Conservation (phyloP, 2,888 invertebrate species). For the Teleogryllus oceanicus region DNA sequence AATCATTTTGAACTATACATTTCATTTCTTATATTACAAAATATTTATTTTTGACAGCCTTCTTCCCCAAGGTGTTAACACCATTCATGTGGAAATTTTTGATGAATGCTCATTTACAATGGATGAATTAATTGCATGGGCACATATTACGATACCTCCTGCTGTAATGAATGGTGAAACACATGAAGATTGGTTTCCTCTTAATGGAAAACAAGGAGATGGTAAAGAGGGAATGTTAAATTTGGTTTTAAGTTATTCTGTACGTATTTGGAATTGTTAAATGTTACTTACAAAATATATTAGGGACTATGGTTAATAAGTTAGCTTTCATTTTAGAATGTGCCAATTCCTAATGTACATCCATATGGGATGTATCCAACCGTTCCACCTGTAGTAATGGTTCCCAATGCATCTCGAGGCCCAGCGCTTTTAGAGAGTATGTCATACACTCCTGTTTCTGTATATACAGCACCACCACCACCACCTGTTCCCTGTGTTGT, state of each 20-base stretch:
- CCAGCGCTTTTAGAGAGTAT: slow-evolving; percentile 45
- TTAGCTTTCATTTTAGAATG: neutral
- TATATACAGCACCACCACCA: slow-evolving; percentile 47
- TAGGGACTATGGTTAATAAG: neutral
- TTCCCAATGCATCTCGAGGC: slow-evolving; percentile 51
- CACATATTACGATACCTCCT: slow-evolving; percentile 81
- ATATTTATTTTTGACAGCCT: slow-evolving; percentile 54
- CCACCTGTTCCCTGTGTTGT: slow-evolving; percentile 42
- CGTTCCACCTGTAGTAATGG: slow-evolving; percentile 63
- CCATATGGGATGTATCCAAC: slow-evolving; percentile 46
- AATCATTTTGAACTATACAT: too few species aligned
- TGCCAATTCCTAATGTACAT: neutral
- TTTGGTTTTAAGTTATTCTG: slow-evolving; percentile 74
- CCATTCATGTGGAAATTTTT: slow-evolving; percentile 88
- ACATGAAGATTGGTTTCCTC: slow-evolving; percentile 90
- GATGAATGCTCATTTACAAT: slow-evolving; percentile 96
- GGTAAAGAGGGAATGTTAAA: slow-evolving; percentile 91
- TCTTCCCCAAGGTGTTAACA: slow-evolving; percentile 82
- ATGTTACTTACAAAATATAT: neutral
- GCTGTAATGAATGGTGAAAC: slow-evolving; percentile 83
- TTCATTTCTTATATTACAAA: too few species aligned
- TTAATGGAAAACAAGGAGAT: slow-evolving; percentile 93
- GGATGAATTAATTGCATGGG: slow-evolving; percentile 95
- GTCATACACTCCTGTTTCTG: slow-evolving; percentile 49
- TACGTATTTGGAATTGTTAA: slow-evolving; percentile 37